Percentiles rank a stretch among this genome's conserved stretches.
Evolutionary conservation across 2,888 invertebrate genomes (phyloP).

Genomic region (Patella depressa): DNA sequence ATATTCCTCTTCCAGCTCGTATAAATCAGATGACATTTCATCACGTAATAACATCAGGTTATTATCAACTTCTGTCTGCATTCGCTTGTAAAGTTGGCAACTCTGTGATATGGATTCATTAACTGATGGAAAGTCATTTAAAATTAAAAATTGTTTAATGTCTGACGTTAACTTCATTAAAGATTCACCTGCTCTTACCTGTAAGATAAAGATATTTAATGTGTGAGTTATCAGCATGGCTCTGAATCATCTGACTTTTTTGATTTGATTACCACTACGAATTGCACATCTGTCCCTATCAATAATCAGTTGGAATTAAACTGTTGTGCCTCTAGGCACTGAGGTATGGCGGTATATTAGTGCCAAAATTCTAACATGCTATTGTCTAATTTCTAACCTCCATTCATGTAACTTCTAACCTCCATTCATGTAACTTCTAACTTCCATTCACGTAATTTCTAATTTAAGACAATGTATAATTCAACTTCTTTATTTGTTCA

Average conservation of each 20-base stretch:
- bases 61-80: slow-evolving; percentile 93
- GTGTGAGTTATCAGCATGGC: not conserved
- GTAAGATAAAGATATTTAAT: slow-evolving; percentile 44
- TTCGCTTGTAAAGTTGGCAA: slow-evolving; percentile 88
- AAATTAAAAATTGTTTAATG: slow-evolving; percentile 96
- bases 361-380: too few relatives aligned
- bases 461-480: too few relatives aligned
- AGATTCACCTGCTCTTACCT: slow-evolving; percentile 94
- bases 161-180: slow-evolving; percentile 97
- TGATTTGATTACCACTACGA: not conserved
- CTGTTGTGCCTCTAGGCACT: not conserved
- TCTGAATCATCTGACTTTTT: not conserved
- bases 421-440: too few relatives aligned
- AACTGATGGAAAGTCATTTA: slow-evolving; percentile 98
- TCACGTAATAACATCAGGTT: slow-evolving; percentile 92
- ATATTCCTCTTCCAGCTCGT: slow-evolving; percentile 93
- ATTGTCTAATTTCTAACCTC: too few relatives aligned
- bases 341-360: too few relatives aligned
- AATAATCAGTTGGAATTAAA: too few relatives aligned
- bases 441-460: too few relatives aligned
- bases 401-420: too few relatives aligned
- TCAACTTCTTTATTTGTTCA: too few relatives aligned
- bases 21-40: slow-evolving; percentile 94
- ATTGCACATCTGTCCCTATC: not conserved
- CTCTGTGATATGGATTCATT: slow-evolving; percentile 97